These are phyloP conservation scores for Melopsittacus undulatus DNA, from an alignment of 2,797 vertebrate genomes.

Conservation along the genomic window DNA sequence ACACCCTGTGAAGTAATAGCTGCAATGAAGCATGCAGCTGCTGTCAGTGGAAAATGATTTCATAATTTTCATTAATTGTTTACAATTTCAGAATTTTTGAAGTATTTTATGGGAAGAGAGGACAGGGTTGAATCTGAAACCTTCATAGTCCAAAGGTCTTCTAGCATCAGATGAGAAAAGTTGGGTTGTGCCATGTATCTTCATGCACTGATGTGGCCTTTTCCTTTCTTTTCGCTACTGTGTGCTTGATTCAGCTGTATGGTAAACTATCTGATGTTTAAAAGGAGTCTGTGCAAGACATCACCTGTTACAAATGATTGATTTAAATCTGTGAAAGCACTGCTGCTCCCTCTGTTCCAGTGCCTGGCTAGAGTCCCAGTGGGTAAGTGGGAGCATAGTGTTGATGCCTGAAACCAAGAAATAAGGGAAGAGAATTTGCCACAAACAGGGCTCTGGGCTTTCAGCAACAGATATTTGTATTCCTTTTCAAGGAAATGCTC, in stretches of 20 bases:
- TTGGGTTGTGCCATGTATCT: background rate
- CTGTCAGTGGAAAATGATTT: background rate
- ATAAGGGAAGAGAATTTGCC: background rate
- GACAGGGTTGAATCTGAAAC: background rate
- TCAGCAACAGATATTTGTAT: background rate
- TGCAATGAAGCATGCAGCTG: background rate
- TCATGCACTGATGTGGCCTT: accelerated
- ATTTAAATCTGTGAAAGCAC: background rate
- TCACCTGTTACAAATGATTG: background rate
- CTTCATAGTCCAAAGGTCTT: background rate
- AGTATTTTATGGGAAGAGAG: background rate
- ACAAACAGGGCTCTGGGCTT: background rate
- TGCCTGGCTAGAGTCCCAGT: background rate
- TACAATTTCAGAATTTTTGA: background rate
- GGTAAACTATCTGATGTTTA: background rate
- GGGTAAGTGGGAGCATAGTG: background rate
- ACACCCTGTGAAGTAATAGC: background rate
- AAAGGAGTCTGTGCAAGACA: background rate
- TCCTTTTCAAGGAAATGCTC: background rate
- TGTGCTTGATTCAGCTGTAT: background rate
- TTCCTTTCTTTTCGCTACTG: background rate
- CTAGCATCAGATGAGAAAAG: background rate
- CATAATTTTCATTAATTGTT: background rate
- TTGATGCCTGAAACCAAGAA: background rate
- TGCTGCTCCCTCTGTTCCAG: accelerated